These are phyloP conservation scores for Archaeoteleia sp. DNA, from an alignment of 2,888 invertebrate genomes.

Conservation along the genomic window DNA sequence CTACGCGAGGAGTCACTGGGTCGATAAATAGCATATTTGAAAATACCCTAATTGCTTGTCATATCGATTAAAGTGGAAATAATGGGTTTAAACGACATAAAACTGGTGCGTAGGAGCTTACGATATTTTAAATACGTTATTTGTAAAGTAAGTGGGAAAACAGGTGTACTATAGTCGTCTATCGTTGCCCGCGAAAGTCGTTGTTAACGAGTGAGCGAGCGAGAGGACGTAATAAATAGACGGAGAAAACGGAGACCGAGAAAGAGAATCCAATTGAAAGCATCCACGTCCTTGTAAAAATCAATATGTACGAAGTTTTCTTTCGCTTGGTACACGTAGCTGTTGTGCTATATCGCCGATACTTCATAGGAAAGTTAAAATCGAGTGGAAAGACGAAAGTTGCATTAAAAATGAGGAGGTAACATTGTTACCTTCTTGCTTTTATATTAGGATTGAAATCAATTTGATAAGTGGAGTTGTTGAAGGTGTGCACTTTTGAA, in stretches of 20 bases:
- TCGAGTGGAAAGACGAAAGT: constrained; percentile 14
- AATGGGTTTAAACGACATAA: constrained; percentile 2
- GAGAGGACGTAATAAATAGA: neutral
- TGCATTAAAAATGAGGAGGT: constrained; percentile 33
- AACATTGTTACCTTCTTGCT: constrained; percentile 28
- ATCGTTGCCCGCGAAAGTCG: constrained; percentile 18
- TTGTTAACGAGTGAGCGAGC: constrained; percentile 20
- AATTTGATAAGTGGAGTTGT: constrained; percentile 37
- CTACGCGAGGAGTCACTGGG: neutral
- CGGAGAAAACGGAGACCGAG: constrained; percentile 8
- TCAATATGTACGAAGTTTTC: constrained; percentile 45
- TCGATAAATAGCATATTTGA: neutral
- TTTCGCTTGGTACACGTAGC: constrained; percentile 36
- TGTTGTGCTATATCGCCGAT: constrained; percentile 36
- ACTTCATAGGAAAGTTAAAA: constrained; percentile 30
- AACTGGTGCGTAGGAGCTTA: constrained; percentile 7
- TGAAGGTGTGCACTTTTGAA: constrained; percentile 48
- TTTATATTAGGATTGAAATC: constrained; percentile 36
- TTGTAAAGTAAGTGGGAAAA: constrained; percentile 25
- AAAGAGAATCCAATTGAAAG: constrained; percentile 44
- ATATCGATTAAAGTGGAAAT: neutral
- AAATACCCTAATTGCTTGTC: neutral
- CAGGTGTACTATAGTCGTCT: constrained; percentile 25
- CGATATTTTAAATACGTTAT: constrained; percentile 17
- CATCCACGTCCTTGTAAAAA: constrained; percentile 45